Percentiles rank a stretch among this genome's conserved stretches.
Evolutionary conservation across 2,888 invertebrate genomes (phyloP).

Genomic region (Yponomeuta evonymella): DNA sequence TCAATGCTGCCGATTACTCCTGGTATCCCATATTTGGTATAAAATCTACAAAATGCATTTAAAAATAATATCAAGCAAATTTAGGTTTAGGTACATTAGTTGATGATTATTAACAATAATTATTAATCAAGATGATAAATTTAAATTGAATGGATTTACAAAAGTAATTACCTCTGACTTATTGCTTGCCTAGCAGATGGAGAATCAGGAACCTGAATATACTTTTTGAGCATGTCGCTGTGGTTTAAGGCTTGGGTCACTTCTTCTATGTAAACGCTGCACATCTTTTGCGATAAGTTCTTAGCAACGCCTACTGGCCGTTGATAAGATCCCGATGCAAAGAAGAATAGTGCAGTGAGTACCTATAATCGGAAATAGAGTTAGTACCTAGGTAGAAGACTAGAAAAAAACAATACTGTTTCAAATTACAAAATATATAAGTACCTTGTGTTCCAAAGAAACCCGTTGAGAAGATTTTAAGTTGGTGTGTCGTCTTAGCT

Average conservation of each 20-base stretch:
- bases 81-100: not conserved
- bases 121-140: not conserved
- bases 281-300: constrained; percentile 23
- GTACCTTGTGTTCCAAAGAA: no score
- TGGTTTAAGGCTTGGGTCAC: not conserved
- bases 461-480: no score
- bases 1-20: constrained; percentile 22
- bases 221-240: not conserved
- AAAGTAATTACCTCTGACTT: not conserved
- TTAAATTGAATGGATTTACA: not conserved
- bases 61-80: not conserved
- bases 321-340: constrained; percentile 24
- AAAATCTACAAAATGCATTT: constrained; percentile 13
- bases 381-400: not conserved
- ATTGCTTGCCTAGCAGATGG: not conserved
- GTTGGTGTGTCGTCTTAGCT: no score
- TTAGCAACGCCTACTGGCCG: constrained; percentile 21
- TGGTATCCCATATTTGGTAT: constrained; percentile 18
- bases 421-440: no score
- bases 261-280: constrained; percentile 23
- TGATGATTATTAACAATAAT: no score
- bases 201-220: not conserved
- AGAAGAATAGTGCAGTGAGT: constrained; percentile 20
- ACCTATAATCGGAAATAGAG: constrained; percentile 6
- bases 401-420: no score